Evolutionary conservation across 2,797 vertebrate species (phyloP).

Genomic region (Caiman crocodilus): DNA sequence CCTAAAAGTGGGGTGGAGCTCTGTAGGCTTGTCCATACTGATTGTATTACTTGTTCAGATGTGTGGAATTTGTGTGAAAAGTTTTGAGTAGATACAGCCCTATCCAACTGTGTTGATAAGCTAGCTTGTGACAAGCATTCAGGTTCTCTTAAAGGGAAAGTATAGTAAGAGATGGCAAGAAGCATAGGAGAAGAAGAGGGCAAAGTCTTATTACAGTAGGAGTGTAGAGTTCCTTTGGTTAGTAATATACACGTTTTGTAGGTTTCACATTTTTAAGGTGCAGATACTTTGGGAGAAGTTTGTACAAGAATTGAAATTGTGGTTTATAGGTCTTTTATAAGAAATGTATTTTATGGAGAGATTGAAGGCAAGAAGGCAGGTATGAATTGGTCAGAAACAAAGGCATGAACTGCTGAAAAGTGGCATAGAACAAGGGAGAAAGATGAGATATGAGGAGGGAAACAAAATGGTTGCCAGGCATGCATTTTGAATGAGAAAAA

Average conservation of each 20-base stretch:
- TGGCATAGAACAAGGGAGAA: not conserved
- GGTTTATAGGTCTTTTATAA: not conserved
- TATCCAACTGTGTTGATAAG: not conserved
- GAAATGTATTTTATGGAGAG: not conserved
- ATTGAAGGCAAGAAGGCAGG: not conserved
- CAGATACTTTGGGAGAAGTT: not conserved
- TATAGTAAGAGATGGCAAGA: not conserved
- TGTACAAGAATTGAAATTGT: not conserved
- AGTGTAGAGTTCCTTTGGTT: not conserved
- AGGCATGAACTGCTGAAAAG: not conserved
- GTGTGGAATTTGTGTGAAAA: conserved; percentile 18
- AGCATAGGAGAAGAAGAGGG: not conserved
- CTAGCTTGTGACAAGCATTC: not conserved
- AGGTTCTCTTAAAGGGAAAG: not conserved
- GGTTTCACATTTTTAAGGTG: not conserved
- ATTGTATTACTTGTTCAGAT: conserved; percentile 8
- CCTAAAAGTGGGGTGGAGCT: not conserved
- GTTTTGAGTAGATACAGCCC: not conserved
- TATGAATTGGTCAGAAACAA: not conserved
- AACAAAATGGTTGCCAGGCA: not conserved
- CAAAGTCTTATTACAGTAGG: not conserved
- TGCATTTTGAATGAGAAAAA: not conserved
- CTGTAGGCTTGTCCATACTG: not conserved
- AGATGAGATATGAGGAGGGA: not conserved
- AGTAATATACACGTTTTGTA: not conserved